These are phyloP conservation scores for Blastobasis lacticolella DNA, from an alignment of 2,888 invertebrate species.

Conservation along the genomic window DNA sequence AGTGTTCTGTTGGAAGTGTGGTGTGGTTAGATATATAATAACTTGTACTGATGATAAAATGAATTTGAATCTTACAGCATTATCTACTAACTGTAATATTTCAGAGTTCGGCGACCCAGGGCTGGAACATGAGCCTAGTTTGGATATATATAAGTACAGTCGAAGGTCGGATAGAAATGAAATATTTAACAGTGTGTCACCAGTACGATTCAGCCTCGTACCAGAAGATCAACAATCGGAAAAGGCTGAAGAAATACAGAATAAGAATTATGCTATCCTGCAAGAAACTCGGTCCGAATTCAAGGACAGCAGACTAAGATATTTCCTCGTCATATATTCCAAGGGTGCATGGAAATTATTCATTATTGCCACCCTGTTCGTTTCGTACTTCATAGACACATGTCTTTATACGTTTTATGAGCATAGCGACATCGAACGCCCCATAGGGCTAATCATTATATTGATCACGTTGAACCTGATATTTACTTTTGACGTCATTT, in stretches of 20 bases:
- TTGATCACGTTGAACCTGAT: slow-evolving; percentile 45
- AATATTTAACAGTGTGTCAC: slow-evolving; percentile 18
- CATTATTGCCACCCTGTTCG: slow-evolving; percentile 42
- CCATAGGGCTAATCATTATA: slow-evolving; percentile 39
- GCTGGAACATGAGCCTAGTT: slow-evolving; percentile 16
- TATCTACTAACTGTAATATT: background rate
- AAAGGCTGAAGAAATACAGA: background rate
- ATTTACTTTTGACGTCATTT: slow-evolving; percentile 47
- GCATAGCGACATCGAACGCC: slow-evolving; percentile 24
- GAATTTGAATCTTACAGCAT: background rate
- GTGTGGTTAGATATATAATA: too few relatives aligned
- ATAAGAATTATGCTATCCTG: slow-evolving; percentile 52
- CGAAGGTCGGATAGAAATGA: slow-evolving; percentile 30
- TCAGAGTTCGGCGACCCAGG: slow-evolving; percentile 19
- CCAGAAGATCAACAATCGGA: slow-evolving; percentile 22
- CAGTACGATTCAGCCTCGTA: slow-evolving; percentile 20
- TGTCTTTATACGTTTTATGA: slow-evolving; percentile 51
- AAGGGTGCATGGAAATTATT: slow-evolving; percentile 53
- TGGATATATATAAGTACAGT: slow-evolving; percentile 49
- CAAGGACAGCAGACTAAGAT: slow-evolving; percentile 43
- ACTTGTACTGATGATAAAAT: too few relatives aligned
- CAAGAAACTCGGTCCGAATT: slow-evolving; percentile 55
- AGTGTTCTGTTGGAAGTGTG: too few relatives aligned
- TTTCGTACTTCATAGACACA: slow-evolving; percentile 51
- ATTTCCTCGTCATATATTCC: slow-evolving; percentile 49